Conservation (phyloP, 2,888 invertebrate genomes). For the Kuschelorhynchus macadamiae region DNA sequence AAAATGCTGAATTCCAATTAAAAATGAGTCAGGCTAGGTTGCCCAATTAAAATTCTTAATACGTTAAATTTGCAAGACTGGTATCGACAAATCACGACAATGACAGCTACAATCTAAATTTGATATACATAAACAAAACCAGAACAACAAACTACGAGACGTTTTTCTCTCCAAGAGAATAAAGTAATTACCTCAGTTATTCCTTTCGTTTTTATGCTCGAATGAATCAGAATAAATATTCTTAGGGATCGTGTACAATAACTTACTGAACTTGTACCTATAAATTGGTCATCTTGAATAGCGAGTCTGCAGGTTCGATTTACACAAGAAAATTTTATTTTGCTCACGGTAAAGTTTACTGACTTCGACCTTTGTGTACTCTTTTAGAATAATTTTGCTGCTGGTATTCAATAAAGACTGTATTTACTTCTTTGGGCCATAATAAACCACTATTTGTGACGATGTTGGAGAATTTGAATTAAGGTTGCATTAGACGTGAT, state of each 20-base stretch:
- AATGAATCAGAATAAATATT: slow-evolving; percentile 67
- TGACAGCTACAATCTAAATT: slow-evolving; percentile 7
- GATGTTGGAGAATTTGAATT: slow-evolving; percentile 23
- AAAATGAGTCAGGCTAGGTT: background rate
- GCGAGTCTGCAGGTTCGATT: slow-evolving; percentile 60
- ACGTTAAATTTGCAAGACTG: background rate
- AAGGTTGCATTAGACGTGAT: background rate
- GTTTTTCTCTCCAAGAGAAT: slow-evolving; percentile 56
- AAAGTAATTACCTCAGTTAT: slow-evolving; percentile 67
- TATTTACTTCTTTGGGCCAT: slow-evolving; percentile 13
- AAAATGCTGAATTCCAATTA: no score
- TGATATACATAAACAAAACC: slow-evolving; percentile 23
- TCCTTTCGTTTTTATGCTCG: slow-evolving; percentile 67
- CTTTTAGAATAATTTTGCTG: slow-evolving; percentile 38
- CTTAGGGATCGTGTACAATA: slow-evolving; percentile 66
- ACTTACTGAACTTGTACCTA: slow-evolving; percentile 67
- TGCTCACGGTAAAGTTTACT: slow-evolving; percentile 56
- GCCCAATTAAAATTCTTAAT: background rate
- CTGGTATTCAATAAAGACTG: slow-evolving; percentile 38
- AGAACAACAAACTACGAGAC: slow-evolving; percentile 27
- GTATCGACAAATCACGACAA: background rate
- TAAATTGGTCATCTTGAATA: slow-evolving; percentile 67
- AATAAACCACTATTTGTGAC: slow-evolving; percentile 20
- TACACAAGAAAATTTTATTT: slow-evolving; percentile 60
- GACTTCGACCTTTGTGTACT: slow-evolving; percentile 53